A percentile compares a stretch with the other conserved stretches of the same genome.
These are phyloP conservation scores for Trichogramma dendrolimi DNA, from an alignment of 2,888 invertebrate genomes.

Conservation along the genomic window DNA sequence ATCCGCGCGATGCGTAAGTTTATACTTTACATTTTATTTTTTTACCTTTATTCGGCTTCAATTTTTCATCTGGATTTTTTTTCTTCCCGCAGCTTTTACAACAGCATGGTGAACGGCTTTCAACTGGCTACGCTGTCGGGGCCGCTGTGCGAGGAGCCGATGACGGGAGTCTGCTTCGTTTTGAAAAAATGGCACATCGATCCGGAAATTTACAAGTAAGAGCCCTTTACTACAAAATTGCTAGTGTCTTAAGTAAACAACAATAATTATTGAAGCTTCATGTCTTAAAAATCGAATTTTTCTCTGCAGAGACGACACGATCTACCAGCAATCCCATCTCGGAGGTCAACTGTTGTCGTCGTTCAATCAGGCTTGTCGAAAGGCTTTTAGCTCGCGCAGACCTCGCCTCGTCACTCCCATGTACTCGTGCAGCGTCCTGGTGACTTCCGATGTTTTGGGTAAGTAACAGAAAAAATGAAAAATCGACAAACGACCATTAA, in stretches of 20 bases:
- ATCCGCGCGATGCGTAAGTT: conserved; percentile 42
- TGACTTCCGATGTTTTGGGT: conserved; percentile 84
- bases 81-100: conserved; percentile 55
- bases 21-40: conserved; percentile 3
- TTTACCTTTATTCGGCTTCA: conserved; percentile 11
- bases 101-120: conserved; percentile 80
- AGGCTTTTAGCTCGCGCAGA: conserved; percentile 83
- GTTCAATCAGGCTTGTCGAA: conserved; percentile 81
- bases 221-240: not conserved
- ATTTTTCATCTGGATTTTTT: conserved; percentile 10
- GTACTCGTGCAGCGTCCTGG: conserved; percentile 80
- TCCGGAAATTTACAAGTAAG: conserved; percentile 16
- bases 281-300: conserved; percentile 5
- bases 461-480: conserved; percentile 50
- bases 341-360: conserved; percentile 88
- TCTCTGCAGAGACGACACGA: not conserved
- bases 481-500: no score
- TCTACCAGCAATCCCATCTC: conserved; percentile 51
- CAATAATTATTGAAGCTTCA: not conserved
- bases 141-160: conserved; percentile 93
- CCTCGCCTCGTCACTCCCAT: conserved; percentile 93
- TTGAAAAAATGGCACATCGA: conserved; percentile 73
- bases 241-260: not conserved
- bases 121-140: conserved; percentile 83
- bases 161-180: conserved; percentile 90